These are phyloP conservation scores for Priocnemis perturbator DNA, from an alignment of 2,888 invertebrate genomes.

Conservation along the genomic window DNA sequence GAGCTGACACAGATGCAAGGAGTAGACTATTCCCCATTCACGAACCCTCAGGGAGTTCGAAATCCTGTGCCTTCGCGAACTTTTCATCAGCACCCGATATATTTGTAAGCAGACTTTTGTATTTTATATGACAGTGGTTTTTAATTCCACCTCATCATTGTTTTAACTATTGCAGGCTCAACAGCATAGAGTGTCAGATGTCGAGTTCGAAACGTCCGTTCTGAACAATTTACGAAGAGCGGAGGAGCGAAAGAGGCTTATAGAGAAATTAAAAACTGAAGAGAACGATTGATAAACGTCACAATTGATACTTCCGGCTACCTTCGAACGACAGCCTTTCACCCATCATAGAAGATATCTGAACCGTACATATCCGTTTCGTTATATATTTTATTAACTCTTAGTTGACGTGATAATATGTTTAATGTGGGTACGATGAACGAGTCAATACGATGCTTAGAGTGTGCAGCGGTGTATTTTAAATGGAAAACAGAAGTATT, in stretches of 20 bases:
- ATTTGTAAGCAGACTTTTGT: conserved; percentile 50
- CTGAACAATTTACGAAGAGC: conserved; percentile 88
- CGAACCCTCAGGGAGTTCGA: not conserved
- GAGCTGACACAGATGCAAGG: conserved; percentile 66
- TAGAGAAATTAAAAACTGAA: conserved; percentile 82
- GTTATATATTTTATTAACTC: not conserved
- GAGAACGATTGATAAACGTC: conserved; percentile 66
- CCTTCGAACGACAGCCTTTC: too few species aligned
- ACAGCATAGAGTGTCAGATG: conserved; percentile 73
- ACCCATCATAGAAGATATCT: too few species aligned
- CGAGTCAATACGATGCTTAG: not conserved
- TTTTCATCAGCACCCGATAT: conserved; percentile 65
- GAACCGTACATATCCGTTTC: too few species aligned
- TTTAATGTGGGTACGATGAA: not conserved
- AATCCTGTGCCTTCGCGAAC: conserved; percentile 33
- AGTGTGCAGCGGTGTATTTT: conserved; percentile 7
- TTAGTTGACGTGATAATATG: not conserved
- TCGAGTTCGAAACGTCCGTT: conserved; percentile 89
- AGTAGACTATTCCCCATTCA: conserved; percentile 1
- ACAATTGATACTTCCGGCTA: not conserved
- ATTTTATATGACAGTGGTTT: too few species aligned
- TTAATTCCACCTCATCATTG: too few species aligned
- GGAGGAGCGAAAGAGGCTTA: conserved; percentile 87
- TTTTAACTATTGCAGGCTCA: conserved; percentile 43
- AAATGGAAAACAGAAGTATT: conserved; percentile 7